Evolutionary conservation across 37 sponge, comb jelly and placozoan species (phyloP), one percentile per base, ranked within the genome.

Genomic region (Agelas oroides): DNA sequence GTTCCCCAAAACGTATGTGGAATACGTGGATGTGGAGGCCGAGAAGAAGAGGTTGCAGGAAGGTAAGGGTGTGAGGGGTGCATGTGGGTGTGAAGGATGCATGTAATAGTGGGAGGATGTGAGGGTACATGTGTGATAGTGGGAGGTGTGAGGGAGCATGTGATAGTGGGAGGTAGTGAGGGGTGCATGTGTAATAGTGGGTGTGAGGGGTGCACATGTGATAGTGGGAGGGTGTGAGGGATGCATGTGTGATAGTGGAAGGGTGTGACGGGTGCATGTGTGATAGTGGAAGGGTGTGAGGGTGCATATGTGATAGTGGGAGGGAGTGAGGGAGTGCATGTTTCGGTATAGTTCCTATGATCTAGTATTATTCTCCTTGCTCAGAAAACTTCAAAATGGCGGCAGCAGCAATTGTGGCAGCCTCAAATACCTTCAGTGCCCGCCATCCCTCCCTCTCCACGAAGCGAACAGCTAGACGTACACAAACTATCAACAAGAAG

Each of bases 321-420:
- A 46, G 36, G 24, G 60, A 27, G 25, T 62, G 64, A 17, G 25
- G 28, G 41, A 5, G 41, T 77, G 78, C 32, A 21, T 77, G 63
- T 77, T 57, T 53, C 54, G n/a, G n/a, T 19, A n/a, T 18, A 55
- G 40, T 40, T 3, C 18, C n/a, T n/a, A n/a, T n/a, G n/a, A n/a
- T n/a, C n/a, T n/a, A n/a, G n/a, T n/a, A n/a, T n/a, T n/a, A 56
- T 32, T 25, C 54, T n/a, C 55, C 2, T 12, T 8, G 6, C 72
- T 38, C 53, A 84, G 85, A 73, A 39, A 75, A 54, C 62, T 77
- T 90, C 76, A 69, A 53, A 24, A 18, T 73, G 61, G 94, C 94
- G 31, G 90, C 94, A 20, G 90, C 90, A 28, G 87, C 82, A 36
- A 93, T 93, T 39, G 68, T 77, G 53, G 86, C 71, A 23, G 94